Evolutionary conservation across 2,113 vertebrate species (phyloP), one percentile per base, ranked within the genome.

Genomic region (Riparia riparia): DNA sequence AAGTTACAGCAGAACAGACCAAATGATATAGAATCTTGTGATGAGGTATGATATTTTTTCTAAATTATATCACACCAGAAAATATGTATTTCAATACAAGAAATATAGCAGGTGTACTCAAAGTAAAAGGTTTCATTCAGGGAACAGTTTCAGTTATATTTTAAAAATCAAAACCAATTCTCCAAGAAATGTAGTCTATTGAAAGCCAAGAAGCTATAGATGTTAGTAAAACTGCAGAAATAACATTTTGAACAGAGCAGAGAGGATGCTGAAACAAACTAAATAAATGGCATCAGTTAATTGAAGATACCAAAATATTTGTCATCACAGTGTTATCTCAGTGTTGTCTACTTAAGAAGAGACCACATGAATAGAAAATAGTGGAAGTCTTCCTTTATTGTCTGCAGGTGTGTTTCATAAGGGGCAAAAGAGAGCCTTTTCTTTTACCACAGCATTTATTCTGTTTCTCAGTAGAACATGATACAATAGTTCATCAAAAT

Each of bases 171-270:
- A 19, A 9, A 79, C 2, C 7, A 65, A 26, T 50, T 84, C 47
- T 66, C 12, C 37, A 83, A 58, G 47, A 60, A 89, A 50, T n/a
- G 9, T 31, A n/a, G 7, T 51, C 56, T 50, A 16, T 34, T 42
- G 6, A 77, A 77, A 65, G 3, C 1, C 5, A 72, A 34, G 68
- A 69, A 89, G 7, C 2, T 63, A 34, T 10, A 47, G 14, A 22
- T 34, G 2, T 54, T 54, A 56, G 15, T 15, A 80, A 56, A 72
- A 72, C 49, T 76, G 88, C 53, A 77, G 41, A 45, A 79, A 71
- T 32, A 63, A 49, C 0, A 0, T 82, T 82, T 82, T 87, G 21
- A 85, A 63, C 12, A 56, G 34, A 70, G 5, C 0, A 5, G 4
- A 34, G 2, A 39, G 14, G 10, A 32, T 41, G 16, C 8, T 80